These are phyloP conservation scores for Cinara cedri DNA, from an alignment of 2,888 invertebrate species.

Conservation along the genomic window DNA sequence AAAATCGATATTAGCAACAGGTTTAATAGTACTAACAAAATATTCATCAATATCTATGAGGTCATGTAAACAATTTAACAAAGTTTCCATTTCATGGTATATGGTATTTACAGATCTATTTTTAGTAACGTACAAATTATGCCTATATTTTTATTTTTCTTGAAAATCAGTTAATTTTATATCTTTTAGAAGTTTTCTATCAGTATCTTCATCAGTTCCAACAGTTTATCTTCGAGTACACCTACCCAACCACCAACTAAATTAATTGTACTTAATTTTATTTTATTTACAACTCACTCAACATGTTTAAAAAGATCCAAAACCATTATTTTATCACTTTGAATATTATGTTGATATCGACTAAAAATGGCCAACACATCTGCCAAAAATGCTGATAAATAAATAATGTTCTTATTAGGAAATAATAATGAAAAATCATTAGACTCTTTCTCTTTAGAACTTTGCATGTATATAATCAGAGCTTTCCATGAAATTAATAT, in stretches of 20 bases:
- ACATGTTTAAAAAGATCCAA: background rate
- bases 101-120: constrained; percentile 19
- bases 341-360: no score
- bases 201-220: no score
- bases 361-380: no score
- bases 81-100: no score
- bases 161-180: constrained; percentile 8
- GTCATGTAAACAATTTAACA: background rate
- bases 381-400: no score
- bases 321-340: no score
- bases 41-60: constrained; percentile 20
- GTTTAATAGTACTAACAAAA: no score
- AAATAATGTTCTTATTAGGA: constrained; percentile 13
- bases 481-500: no score
- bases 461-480: no score
- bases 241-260: constrained; percentile 18
- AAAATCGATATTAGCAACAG: background rate
- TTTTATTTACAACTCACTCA: background rate
- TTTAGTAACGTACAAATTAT: constrained; percentile 19
- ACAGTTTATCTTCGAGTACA: no score
- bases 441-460: background rate
- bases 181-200: background rate
- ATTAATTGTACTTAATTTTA: constrained; percentile 8
- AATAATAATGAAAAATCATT: constrained; percentile 10
- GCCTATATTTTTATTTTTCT: background rate